phyloP scores from a whole-genome alignment of 2,888 invertebrate species.

The Tipula unca region DNA sequence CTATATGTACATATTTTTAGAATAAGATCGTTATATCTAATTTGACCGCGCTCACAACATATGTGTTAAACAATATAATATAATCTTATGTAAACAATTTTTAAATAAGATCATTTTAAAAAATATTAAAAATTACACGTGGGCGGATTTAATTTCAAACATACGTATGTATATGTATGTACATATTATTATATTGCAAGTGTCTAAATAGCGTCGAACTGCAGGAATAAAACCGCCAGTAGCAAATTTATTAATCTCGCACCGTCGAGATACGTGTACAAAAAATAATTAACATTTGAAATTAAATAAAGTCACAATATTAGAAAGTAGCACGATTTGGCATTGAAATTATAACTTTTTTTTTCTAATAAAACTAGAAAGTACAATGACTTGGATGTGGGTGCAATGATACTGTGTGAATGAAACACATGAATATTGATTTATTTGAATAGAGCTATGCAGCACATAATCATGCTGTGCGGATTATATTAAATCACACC shows the following conservation, averaged over 20 bases:
- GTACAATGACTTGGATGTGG: not conserved
- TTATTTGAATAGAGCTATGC: not conserved
- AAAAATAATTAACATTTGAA: not conserved
- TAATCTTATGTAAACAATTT: not conserved
- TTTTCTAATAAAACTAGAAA: not conserved
- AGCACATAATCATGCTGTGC: not conserved
- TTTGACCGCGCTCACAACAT: not conserved
- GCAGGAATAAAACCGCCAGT: not conserved
- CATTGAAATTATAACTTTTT: not conserved
- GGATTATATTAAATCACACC: not conserved
- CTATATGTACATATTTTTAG: too few relatives aligned
- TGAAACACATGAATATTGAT: not conserved
- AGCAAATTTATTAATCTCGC: not conserved
- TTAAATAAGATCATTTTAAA: not conserved
- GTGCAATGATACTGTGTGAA: not conserved
- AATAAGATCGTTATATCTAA: not conserved
- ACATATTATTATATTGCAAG: not conserved
- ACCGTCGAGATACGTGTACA: not conserved
- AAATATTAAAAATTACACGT: not conserved
- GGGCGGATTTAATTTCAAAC: not conserved
- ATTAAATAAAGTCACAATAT: not conserved
- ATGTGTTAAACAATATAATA: not conserved
- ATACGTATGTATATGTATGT: too few relatives aligned
- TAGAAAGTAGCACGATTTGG: not conserved
- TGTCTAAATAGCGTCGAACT: not conserved